Evolutionary conservation across 2,113 vertebrate genomes (phyloP).

Genomic region (Rhinopomastus cyanomelas): DNA sequence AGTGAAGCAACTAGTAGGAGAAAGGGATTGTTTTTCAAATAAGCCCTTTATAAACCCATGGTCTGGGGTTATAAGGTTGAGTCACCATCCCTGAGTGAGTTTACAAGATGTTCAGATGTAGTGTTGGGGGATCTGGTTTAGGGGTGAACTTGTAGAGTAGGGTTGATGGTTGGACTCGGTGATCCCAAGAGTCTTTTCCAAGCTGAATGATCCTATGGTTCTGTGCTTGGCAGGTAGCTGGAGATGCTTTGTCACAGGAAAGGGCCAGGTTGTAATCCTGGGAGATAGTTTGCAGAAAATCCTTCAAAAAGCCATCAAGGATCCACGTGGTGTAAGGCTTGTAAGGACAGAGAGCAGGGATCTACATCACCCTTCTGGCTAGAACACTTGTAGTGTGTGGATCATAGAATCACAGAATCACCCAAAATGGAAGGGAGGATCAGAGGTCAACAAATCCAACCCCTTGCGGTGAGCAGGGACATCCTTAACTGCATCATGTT

Average conservation of each 20-base stretch:
- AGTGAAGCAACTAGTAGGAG: slow-evolving; percentile 11
- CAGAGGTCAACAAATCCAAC: too few relatives aligned
- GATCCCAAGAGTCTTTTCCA: too few relatives aligned
- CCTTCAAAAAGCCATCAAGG: background rate
- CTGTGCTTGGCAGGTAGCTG: background rate
- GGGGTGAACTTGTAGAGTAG: too few relatives aligned
- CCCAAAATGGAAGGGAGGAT: too few relatives aligned
- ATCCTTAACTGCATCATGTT: too few relatives aligned
- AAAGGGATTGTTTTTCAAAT: slow-evolving; percentile 44
- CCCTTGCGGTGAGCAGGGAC: too few relatives aligned
- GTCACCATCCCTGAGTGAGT: too few relatives aligned
- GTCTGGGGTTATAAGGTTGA: background rate
- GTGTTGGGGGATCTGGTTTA: too few relatives aligned
- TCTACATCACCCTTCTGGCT: rapidly evolving
- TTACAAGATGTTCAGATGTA: too few relatives aligned
- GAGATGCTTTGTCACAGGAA: background rate
- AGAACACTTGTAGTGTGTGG: rapidly evolving
- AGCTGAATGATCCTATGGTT: too few relatives aligned
- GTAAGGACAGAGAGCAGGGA: background rate
- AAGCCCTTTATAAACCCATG: background rate
- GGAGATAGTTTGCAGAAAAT: background rate
- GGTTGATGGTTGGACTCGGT: too few relatives aligned
- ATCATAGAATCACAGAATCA: too few relatives aligned
- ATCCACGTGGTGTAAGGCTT: rapidly evolving
- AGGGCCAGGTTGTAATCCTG: background rate